These are phyloP conservation scores for Rhagologus leucostigma DNA, from an alignment of 2,113 vertebrate genomes.

Conservation along the genomic window DNA sequence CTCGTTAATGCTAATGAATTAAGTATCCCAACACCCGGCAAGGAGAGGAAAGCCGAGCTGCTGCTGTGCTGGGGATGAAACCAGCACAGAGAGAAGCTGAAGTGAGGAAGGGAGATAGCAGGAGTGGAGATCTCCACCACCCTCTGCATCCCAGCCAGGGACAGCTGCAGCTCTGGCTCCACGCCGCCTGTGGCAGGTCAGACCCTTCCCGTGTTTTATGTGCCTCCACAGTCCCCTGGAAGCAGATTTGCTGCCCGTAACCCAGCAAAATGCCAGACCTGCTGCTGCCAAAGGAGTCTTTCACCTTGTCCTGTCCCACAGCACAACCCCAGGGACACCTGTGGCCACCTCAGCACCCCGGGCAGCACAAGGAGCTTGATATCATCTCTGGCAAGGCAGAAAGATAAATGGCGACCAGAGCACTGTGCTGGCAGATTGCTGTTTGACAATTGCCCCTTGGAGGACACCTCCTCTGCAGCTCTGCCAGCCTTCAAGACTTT, in stretches of 20 bases:
- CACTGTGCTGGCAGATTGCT: background rate
- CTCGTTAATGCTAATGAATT: background rate
- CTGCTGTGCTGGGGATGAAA: background rate
- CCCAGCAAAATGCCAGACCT: background rate
- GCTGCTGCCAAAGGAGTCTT: background rate
- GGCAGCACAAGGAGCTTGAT: background rate
- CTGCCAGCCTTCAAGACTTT: background rate
- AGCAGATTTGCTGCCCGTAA: background rate
- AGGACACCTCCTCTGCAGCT: conserved; percentile 23
- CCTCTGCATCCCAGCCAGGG: background rate
- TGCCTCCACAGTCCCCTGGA: background rate
- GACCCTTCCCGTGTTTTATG: rapidly evolving
- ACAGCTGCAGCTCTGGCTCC: background rate
- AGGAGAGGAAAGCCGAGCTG: background rate
- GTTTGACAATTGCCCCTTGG: background rate
- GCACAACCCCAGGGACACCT: background rate
- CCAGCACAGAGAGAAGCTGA: background rate
- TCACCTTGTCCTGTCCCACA: background rate
- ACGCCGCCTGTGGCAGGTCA: rapidly evolving
- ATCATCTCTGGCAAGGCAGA: background rate
- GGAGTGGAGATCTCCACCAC: background rate
- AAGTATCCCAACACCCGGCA: background rate
- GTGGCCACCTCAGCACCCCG: rapidly evolving
- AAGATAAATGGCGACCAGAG: background rate
- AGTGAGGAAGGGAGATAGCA: background rate